phyloP scores from a whole-genome alignment of 2,797 vertebrate species.

The Ctenochaetus hawaiiensis region DNA sequence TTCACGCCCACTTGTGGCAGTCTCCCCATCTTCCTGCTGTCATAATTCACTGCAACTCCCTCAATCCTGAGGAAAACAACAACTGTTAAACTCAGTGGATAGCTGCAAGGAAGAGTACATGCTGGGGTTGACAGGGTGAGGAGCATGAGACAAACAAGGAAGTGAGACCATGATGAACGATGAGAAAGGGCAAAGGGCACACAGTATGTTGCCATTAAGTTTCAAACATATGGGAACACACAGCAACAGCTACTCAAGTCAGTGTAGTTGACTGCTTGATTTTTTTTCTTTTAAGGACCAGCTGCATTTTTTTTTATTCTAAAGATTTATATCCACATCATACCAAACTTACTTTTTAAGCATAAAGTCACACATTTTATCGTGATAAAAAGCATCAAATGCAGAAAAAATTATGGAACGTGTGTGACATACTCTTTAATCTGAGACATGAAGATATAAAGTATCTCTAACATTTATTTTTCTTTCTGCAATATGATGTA shows the following conservation, averaged over 20 bases:
- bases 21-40: constrained; percentile 30
- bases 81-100: constrained; percentile 13
- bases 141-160: constrained; percentile 8
- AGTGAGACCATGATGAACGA: constrained; percentile 32
- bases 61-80: constrained; percentile 12
- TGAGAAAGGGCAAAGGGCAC: not conserved
- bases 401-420: not conserved
- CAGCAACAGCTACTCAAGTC: not conserved
- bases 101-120: constrained; percentile 16
- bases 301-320: too few species aligned
- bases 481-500: not conserved
- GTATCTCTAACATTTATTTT: not conserved
- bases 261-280: not conserved
- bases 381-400: not conserved
- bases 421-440: not conserved
- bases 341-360: not conserved
- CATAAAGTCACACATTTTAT: not conserved
- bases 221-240: constrained; percentile 17
- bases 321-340: too few species aligned
- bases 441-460: not conserved
- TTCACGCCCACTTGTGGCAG: constrained; percentile 8
- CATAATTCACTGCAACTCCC: constrained; percentile 24
- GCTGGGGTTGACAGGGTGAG: constrained; percentile 1
- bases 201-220: not conserved
- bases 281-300: too few species aligned